These are phyloP conservation scores for Drosophila guanche DNA, from an alignment of 1,140 invertebrate species.

Conservation along the genomic window DNA sequence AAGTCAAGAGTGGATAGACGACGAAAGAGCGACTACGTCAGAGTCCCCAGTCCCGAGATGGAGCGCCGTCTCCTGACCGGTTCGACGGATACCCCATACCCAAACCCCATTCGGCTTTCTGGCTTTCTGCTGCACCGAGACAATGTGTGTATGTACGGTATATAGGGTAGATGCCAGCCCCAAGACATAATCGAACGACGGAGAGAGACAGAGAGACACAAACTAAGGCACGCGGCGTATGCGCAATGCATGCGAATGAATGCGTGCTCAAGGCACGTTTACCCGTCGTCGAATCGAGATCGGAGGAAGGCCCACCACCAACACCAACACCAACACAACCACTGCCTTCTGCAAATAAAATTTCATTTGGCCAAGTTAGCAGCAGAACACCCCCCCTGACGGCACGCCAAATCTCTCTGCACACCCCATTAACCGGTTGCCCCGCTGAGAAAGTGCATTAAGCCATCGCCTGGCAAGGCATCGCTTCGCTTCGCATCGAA, in stretches of 20 bases:
- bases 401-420: slow-evolving; percentile 13
- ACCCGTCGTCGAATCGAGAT: slow-evolving; percentile 8
- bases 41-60: slow-evolving; percentile 8
- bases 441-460: slow-evolving; percentile 75
- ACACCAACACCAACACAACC: too few species aligned
- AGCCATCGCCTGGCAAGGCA: slow-evolving; percentile 43
- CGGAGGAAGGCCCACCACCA: slow-evolving; percentile 52
- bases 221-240: slow-evolving; percentile 68
- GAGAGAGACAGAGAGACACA: slow-evolving; percentile 10
- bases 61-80: slow-evolving; percentile 10
- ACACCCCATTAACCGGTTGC: slow-evolving; percentile 47
- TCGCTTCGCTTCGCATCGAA: neutral
- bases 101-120: slow-evolving; percentile 28
- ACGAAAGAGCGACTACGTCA: slow-evolving; percentile 28
- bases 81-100: slow-evolving; percentile 10
- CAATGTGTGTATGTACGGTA: slow-evolving; percentile 5
- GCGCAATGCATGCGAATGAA: slow-evolving; percentile 66
- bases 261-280: neutral
- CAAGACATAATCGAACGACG: too few species aligned
- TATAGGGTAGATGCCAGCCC: slow-evolving; percentile 39
- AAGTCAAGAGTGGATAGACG: slow-evolving; percentile 47
- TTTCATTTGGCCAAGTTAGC: slow-evolving; percentile 56
- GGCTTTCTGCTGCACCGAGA: slow-evolving; percentile 25
- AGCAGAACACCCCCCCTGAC: slow-evolving; percentile 11
- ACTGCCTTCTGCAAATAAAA: slow-evolving; percentile 45